These are phyloP conservation scores for Tolmerus cingulatus DNA, from an alignment of 2,888 invertebrate species.

Conservation along the genomic window DNA sequence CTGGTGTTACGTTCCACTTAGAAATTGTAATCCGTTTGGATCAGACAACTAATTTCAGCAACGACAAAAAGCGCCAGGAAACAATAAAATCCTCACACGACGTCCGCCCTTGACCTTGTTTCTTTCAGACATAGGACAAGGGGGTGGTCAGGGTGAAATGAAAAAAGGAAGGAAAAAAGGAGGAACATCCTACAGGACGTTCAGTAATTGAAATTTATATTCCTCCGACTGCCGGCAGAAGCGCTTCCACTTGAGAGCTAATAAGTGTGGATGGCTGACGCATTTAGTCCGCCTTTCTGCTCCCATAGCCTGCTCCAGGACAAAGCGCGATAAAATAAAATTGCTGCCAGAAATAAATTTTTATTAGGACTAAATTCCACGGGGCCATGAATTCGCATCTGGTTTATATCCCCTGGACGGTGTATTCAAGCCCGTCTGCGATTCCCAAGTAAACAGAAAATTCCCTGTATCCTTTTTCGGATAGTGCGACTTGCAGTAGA, in stretches of 20 bases:
- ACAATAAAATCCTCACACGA: background rate
- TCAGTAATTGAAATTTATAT: background rate
- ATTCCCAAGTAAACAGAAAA: background rate
- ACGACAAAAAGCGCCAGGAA: background rate
- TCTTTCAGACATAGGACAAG: background rate
- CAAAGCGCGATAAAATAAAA: conserved; percentile 20
- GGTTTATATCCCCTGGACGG: background rate
- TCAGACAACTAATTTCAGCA: background rate
- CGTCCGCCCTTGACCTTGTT: conserved; percentile 10
- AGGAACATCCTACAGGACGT: conserved; percentile 3
- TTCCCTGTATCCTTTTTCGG: background rate
- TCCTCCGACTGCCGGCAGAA: background rate
- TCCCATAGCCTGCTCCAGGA: background rate
- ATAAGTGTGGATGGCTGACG: conserved; percentile 16
- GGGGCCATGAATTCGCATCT: background rate
- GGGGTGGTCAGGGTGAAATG: background rate
- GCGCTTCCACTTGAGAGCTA: background rate
- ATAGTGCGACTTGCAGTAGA: background rate
- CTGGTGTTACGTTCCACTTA: background rate
- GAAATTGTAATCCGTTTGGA: background rate
- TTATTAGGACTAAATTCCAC: conserved; percentile 19
- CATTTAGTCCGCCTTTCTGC: background rate
- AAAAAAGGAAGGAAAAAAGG: background rate
- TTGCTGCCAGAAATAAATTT: conserved; percentile 25
- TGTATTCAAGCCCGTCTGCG: background rate